Conservation (phyloP, 2,113 vertebrate species). For the Andinoacara biseriatus region DNA sequence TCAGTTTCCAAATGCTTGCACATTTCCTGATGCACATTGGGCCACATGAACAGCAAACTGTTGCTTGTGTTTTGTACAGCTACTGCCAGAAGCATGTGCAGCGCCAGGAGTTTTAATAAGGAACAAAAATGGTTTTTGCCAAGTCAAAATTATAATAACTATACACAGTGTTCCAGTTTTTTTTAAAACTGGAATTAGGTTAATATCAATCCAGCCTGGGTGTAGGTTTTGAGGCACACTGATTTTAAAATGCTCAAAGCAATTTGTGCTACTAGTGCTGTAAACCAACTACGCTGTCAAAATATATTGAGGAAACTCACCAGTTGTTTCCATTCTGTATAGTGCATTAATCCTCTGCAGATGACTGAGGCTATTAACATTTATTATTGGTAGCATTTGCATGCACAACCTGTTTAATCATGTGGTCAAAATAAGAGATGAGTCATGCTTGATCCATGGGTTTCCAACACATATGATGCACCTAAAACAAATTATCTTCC, state of each 20-base stretch:
- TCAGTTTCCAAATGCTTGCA: too few species aligned
- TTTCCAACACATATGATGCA: constrained; percentile 3
- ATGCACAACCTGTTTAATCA: constrained; percentile 49
- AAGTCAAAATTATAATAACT: not conserved
- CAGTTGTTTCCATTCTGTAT: constrained; percentile 17
- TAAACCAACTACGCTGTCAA: constrained; percentile 21
- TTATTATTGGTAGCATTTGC: constrained; percentile 36
- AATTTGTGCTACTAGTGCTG: not conserved
- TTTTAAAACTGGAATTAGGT: not conserved
- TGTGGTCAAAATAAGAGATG: constrained; percentile 17
- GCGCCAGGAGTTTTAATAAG: not conserved
- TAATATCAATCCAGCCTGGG: not conserved
- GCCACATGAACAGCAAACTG: not conserved
- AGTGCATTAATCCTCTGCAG: constrained; percentile 33
- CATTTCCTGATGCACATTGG: not conserved
- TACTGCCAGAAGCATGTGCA: not conserved
- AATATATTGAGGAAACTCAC: constrained; percentile 31
- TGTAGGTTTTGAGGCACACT: not conserved
- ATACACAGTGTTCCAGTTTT: not conserved
- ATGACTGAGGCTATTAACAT: constrained; percentile 31
- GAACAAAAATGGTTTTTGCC: not conserved
- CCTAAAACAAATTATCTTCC: constrained; percentile 34
- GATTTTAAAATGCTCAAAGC: constrained; percentile 2
- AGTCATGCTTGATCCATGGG: not conserved
- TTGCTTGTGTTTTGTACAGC: not conserved